Evolutionary conservation across 2,888 invertebrate genomes (phyloP).

Genomic region (Drosophila emarginata): DNA sequence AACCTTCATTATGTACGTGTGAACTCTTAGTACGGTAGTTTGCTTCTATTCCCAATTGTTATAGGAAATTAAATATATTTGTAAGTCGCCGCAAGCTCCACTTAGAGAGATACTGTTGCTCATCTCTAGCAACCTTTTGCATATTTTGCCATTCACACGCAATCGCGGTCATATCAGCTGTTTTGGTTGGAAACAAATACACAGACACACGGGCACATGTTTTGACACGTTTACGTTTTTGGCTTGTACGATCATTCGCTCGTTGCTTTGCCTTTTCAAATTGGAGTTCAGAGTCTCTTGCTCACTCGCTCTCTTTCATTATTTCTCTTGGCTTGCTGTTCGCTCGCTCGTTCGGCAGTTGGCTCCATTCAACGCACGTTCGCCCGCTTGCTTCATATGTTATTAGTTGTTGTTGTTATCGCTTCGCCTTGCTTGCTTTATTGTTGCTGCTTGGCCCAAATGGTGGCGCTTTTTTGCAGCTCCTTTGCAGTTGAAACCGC

Average conservation of each 20-base stretch:
- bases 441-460: conserved; percentile 29
- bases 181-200: background rate
- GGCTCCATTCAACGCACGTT: conserved; percentile 24
- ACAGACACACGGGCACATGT: conserved; percentile 28
- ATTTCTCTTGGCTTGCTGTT: conserved; percentile 18
- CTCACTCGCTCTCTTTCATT: conserved; percentile 23
- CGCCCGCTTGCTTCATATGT: background rate
- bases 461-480: conserved; percentile 44
- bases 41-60: no score
- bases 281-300: conserved; percentile 15
- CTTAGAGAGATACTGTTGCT: background rate
- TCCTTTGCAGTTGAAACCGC: conserved; percentile 66
- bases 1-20: no score
- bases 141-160: conserved; percentile 28
- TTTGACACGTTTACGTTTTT: conserved; percentile 65
- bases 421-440: conserved; percentile 11
- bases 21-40: no score
- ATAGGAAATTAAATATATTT: background rate
- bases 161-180: conserved; percentile 9
- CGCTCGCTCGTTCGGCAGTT: conserved; percentile 45
- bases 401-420: conserved; percentile 7
- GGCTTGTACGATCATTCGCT: conserved; percentile 39
- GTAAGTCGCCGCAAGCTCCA: background rate
- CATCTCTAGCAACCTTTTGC: conserved; percentile 22
- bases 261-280: conserved; percentile 30